Conservation (phyloP, 2,113 vertebrate species). For the Eurypyga helias region DNA sequence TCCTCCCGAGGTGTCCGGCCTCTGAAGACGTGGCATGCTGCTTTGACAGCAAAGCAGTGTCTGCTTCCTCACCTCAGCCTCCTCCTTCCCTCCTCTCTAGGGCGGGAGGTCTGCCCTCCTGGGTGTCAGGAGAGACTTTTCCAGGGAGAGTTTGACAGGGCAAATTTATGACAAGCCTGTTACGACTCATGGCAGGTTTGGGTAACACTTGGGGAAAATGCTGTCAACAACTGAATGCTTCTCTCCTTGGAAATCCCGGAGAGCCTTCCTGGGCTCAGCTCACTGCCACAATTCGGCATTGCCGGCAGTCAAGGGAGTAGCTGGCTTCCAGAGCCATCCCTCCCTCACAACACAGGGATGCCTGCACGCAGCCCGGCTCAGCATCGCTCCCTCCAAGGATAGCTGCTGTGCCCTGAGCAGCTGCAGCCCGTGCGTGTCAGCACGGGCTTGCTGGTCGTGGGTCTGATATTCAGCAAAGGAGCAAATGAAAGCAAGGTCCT, state of each 20-base stretch:
- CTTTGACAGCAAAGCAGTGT: neutral
- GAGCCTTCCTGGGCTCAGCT: neutral
- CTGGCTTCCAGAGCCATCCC: neutral
- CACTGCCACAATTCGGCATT: neutral
- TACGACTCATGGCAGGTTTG: neutral
- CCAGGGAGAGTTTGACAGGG: neutral
- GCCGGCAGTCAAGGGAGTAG: neutral
- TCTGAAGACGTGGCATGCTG: constrained; percentile 48
- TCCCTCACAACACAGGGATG: rapidly evolving
- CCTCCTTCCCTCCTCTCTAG: neutral
- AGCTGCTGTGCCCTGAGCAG: rapidly evolving
- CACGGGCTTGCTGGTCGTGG: neutral
- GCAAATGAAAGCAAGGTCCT: neutral
- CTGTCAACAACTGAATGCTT: neutral
- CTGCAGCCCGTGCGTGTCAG: neutral
- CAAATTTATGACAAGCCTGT: constrained; percentile 5
- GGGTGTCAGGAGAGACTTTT: neutral
- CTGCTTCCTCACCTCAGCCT: neutral
- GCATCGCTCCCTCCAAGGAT: neutral
- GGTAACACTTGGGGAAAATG: neutral
- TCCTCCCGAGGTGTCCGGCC: constrained; percentile 56
- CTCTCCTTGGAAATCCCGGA: neutral
- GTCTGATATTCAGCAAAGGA: neutral
- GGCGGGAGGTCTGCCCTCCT: neutral
- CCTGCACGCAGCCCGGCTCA: neutral